These are phyloP conservation scores for Hesperophylax magnus DNA, from an alignment of 1,140 invertebrate genomes.

Conservation along the genomic window DNA sequence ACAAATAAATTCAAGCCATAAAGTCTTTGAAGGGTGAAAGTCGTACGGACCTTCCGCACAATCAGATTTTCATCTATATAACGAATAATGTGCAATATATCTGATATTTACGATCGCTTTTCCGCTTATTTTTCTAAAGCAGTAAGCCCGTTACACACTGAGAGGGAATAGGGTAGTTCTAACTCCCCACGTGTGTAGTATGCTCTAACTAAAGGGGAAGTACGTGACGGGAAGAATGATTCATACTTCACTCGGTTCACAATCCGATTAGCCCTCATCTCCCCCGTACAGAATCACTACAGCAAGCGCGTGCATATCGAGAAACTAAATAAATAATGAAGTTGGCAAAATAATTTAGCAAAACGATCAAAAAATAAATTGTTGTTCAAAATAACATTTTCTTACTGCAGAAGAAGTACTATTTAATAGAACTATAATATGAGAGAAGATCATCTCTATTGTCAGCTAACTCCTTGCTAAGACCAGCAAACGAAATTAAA, in stretches of 20 bases:
- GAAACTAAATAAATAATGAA: not conserved
- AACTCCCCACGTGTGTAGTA: not conserved
- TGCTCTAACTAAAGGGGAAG: conserved; percentile 21
- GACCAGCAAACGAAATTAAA: too few species aligned
- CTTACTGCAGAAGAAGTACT: too few species aligned
- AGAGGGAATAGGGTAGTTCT: too few species aligned
- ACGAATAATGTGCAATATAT: not conserved
- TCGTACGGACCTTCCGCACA: not conserved
- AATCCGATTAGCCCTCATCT: conserved; percentile 48
- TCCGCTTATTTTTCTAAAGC: conserved; percentile 24
- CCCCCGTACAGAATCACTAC: not conserved
- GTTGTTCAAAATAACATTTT: too few species aligned
- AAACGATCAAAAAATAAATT: too few species aligned
- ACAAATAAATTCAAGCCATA: not conserved
- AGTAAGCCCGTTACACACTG: conserved; percentile 8
- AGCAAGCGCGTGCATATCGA: conserved; percentile 7
- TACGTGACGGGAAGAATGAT: conserved; percentile 44
- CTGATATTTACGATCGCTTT: conserved; percentile 30
- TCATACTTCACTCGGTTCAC: conserved; percentile 50
- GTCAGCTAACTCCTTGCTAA: too few species aligned
- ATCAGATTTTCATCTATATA: conserved; percentile 1
- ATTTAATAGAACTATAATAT: too few species aligned
- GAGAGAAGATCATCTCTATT: too few species aligned
- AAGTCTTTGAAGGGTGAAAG: not conserved
- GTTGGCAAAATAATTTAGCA: too few species aligned